A percentile compares a stretch with the other conserved stretches of the same genome.
phyloP scores from a whole-genome alignment of 2,888 invertebrate species.

The Ganaspis brasiliensis region DNA sequence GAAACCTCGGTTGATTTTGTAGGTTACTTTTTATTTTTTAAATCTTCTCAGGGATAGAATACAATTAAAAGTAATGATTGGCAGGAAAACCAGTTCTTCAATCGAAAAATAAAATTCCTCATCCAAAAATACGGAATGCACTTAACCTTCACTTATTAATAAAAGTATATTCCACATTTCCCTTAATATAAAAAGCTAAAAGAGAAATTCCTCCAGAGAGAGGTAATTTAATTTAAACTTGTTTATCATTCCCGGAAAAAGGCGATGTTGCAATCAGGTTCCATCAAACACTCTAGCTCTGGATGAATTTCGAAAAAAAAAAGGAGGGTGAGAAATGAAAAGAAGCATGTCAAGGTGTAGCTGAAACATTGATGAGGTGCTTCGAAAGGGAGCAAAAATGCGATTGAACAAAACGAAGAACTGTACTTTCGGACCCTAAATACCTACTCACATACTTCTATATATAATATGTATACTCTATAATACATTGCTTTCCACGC shows the following conservation, averaged over 20 bases:
- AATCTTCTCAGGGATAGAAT: too few species aligned
- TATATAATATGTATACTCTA: conserved; percentile 67
- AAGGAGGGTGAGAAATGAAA: conserved; percentile 31
- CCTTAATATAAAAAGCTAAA: background rate
- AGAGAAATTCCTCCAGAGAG: background rate
- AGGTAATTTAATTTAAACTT: background rate
- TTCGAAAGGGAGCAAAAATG: conserved; percentile 50
- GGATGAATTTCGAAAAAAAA: conserved; percentile 9
- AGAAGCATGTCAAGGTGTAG: conserved; percentile 38
- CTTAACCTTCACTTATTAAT: background rate
- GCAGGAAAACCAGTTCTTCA: background rate
- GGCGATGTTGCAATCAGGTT: too few species aligned
- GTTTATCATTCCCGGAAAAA: too few species aligned
- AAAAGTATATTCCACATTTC: conserved; percentile 8
- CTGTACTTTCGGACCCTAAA: conserved; percentile 68
- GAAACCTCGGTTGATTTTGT: too few species aligned
- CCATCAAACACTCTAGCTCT: too few species aligned
- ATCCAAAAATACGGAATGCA: conserved; percentile 24
- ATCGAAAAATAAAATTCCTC: conserved; percentile 17
- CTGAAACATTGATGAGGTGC: conserved; percentile 37
- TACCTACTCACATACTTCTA: conserved; percentile 65
- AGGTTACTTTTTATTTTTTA: too few species aligned
- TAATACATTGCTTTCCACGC: conserved; percentile 64
- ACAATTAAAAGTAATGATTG: too few species aligned
- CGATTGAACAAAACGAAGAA: conserved; percentile 55